Evolutionary conservation across 2,888 invertebrate species (phyloP), one percentile per base, ranked within the genome.

Genomic region (Glyphotaelius pellucidus): DNA sequence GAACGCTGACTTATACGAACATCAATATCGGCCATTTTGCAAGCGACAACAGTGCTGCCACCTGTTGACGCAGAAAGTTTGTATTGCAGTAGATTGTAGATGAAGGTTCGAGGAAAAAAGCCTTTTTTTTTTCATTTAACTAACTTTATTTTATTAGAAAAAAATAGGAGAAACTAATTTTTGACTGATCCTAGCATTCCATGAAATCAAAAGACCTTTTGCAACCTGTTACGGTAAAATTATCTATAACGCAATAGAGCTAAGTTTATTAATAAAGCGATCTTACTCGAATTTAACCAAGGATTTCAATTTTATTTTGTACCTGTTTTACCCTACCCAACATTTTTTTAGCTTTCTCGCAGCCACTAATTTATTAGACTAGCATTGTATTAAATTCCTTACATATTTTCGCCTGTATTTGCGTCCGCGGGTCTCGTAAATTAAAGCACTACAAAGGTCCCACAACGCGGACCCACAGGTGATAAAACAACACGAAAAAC

Each of bases 401-500:
- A 67, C 67, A 67, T 67, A 38, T 86, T 87, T 87, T 31, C 14
- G 15, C 15, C 87, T 67, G 87, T 52, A 15, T 87, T 87, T 87
- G 35, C 31, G 86, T 42, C 15, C 42, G 11, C 42, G 67, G 25
- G 2, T 67, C 52, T 87, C 87, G 19, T 87, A 87, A 87, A 87
- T 87, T 87, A 87, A 32, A 67, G 67, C 31, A 15, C 87, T 30
- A 31, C 31, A 52, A 87, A 67, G 52, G 67, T 52, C 32, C 25
- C 67, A 85, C 67, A n/a, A 42, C 86, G 19, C 42, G 15, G 52
- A 35, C 67, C 87, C 87, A 25, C 38, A n/a, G 87, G 87, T 87
- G 87, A 87, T 87, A 87, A 67, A 87, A 87, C 87, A 87, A 52
- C 67, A 67, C 31, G 67, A 87, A 87, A 87, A 87, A 87, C 67